A percentile compares a stretch with the other conserved stretches of the same genome.
phyloP scores from a whole-genome alignment of 2,113 vertebrate genomes.

The Megaceryle maxima region DNA sequence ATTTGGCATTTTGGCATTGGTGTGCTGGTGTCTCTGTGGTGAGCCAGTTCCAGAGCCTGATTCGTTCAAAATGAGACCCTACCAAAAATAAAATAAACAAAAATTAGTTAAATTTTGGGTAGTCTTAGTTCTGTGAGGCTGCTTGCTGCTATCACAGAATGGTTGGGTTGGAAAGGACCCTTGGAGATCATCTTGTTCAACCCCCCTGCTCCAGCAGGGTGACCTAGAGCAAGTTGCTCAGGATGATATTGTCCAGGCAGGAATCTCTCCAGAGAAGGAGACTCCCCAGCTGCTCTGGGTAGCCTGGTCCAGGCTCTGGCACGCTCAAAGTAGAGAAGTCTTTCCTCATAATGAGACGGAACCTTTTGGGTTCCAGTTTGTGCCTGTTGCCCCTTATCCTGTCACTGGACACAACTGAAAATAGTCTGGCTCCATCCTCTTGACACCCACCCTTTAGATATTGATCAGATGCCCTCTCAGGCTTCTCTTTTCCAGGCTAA shows the following conservation, averaged over 20 bases:
- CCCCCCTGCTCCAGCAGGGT: neutral
- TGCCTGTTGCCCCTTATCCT: neutral
- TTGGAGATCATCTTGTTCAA: neutral
- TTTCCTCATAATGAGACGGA: no score
- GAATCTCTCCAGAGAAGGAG: neutral
- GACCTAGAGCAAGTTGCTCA: no score
- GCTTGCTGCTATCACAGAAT: neutral
- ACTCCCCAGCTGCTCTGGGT: neutral
- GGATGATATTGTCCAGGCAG: neutral
- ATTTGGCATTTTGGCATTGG: neutral
- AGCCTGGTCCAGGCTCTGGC: neutral
- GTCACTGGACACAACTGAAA: neutral
- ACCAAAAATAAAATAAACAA: neutral
- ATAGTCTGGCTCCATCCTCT: neutral
- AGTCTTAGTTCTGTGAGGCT: neutral
- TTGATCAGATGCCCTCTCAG: neutral
- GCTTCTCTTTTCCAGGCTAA: neutral
- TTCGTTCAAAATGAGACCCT: neutral
- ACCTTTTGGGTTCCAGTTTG: neutral
- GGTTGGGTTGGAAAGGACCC: neutral
- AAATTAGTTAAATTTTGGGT: neutral
- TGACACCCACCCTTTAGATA: neutral
- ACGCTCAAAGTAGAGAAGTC: no score
- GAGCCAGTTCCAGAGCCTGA: neutral
- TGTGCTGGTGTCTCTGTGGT: neutral